A percentile compares a stretch with the other conserved stretches of the same genome.
Conservation (phyloP, 2,797 vertebrate species). For the Tragelaphus eurycerus region DNA sequence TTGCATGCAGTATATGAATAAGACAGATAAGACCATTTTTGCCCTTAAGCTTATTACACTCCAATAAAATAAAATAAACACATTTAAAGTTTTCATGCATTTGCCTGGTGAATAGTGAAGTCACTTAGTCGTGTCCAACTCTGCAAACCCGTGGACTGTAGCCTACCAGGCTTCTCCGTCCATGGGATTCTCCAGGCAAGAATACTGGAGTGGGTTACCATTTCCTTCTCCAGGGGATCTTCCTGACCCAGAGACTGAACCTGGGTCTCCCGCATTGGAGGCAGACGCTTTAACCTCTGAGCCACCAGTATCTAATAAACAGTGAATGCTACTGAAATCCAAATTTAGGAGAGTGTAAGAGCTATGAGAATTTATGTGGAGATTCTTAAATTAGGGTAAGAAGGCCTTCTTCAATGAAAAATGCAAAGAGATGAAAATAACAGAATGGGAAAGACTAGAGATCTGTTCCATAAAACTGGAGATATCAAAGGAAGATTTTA, state of each 20-base stretch:
- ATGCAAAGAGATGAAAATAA: neutral
- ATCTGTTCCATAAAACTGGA: neutral
- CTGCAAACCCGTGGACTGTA: no score
- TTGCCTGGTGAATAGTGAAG: neutral
- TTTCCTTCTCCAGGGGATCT: no score
- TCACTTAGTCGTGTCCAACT: no score
- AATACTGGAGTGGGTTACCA: no score
- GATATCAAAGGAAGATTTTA: neutral
- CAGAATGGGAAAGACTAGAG: neutral
- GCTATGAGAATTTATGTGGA: neutral
- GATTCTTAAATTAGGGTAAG: neutral
- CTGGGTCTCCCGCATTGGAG: no score
- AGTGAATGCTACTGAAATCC: neutral
- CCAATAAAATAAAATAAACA: neutral
- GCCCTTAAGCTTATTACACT: neutral
- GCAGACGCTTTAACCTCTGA: no score
- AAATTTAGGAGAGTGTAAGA: neutral
- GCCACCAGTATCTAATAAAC: neutral
- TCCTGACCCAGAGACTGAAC: no score
- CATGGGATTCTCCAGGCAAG: no score
- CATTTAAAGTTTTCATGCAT: neutral
- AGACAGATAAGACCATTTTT: neutral
- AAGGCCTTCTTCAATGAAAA: neutral
- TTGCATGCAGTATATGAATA: neutral
- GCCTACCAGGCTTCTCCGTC: no score